phyloP scores from a whole-genome alignment of 2,113 vertebrate genomes.

The Eptatretus burgeri region DNA sequence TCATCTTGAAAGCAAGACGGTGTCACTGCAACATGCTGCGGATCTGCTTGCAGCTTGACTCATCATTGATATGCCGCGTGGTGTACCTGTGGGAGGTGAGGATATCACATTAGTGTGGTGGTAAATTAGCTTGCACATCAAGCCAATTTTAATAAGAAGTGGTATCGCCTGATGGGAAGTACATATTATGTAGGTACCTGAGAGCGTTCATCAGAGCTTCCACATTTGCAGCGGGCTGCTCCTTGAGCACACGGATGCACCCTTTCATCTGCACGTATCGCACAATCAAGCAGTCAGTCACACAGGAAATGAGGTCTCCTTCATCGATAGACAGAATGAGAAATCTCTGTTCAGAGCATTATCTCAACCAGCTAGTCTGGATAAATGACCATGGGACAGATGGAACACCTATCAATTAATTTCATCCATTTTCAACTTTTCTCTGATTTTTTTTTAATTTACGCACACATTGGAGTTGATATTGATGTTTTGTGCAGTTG shows the following conservation, averaged over 20 bases:
- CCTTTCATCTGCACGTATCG: constrained; percentile 54
- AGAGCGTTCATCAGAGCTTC: constrained; percentile 91
- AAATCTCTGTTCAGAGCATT: too few species aligned
- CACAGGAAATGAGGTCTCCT: too few species aligned
- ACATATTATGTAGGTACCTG: constrained; percentile 25
- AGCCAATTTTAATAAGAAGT: background rate
- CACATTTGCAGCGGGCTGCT: constrained; percentile 81
- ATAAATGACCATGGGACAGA: too few species aligned
- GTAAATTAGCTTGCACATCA: background rate
- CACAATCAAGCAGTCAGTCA: background rate
- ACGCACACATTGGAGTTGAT: too few species aligned
- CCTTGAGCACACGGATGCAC: constrained; percentile 92
- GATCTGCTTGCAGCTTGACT: constrained; percentile 3
- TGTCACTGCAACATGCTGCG: constrained; percentile 4
- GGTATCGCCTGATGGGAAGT: background rate
- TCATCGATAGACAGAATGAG: too few species aligned
- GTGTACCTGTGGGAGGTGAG: background rate
- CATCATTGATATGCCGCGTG: constrained; percentile 4
- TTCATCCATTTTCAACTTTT: too few species aligned
- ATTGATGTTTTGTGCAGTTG: too few species aligned
- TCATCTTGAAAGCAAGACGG: background rate
- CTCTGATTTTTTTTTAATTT: too few species aligned
- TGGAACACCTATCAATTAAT: too few species aligned
- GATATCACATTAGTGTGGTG: background rate
- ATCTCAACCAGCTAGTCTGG: too few species aligned